These are phyloP conservation scores for Harmothoe impar DNA, from an alignment of 2,888 invertebrate genomes.

Conservation along the genomic window DNA sequence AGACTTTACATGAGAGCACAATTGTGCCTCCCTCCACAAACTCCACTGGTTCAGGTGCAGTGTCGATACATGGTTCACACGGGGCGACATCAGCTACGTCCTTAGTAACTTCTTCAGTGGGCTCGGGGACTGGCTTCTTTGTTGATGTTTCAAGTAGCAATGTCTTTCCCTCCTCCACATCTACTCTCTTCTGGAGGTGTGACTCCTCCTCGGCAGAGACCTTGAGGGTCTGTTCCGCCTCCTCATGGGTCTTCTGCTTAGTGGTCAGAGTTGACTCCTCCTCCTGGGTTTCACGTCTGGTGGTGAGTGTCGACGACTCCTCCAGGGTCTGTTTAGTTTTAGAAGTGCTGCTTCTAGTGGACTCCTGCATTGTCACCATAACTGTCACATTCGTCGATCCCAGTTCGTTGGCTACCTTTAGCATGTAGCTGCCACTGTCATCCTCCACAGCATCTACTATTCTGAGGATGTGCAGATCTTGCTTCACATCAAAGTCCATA, in stretches of 20 bases:
- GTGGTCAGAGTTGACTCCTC: not conserved
- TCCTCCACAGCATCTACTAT: conserved; percentile 66
- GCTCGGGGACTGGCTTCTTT: not conserved
- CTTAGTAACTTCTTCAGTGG: conserved; percentile 29
- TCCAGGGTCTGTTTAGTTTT: not conserved
- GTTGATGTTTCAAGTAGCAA: not conserved
- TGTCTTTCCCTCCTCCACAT: not conserved
- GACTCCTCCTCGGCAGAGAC: not conserved
- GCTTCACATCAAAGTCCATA: conserved; percentile 42
- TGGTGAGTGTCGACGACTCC: not conserved
- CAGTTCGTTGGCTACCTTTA: conserved; percentile 72
- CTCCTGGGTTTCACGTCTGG: not conserved
- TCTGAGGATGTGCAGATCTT: conserved; percentile 7
- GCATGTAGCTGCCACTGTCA: conserved; percentile 75
- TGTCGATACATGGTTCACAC: conserved; percentile 6
- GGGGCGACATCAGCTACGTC: not conserved
- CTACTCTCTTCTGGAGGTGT: not conserved
- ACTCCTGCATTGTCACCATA: not conserved
- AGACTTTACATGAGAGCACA: not conserved
- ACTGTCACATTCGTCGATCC: conserved; percentile 71
- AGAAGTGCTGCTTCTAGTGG: not conserved
- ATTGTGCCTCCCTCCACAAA: conserved; percentile 46
- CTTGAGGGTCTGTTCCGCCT: not conserved
- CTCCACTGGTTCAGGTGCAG: not conserved
- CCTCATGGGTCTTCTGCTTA: not conserved